These are phyloP conservation scores for Eupithecia dodoneata DNA, from an alignment of 2,888 invertebrate species.

Conservation along the genomic window DNA sequence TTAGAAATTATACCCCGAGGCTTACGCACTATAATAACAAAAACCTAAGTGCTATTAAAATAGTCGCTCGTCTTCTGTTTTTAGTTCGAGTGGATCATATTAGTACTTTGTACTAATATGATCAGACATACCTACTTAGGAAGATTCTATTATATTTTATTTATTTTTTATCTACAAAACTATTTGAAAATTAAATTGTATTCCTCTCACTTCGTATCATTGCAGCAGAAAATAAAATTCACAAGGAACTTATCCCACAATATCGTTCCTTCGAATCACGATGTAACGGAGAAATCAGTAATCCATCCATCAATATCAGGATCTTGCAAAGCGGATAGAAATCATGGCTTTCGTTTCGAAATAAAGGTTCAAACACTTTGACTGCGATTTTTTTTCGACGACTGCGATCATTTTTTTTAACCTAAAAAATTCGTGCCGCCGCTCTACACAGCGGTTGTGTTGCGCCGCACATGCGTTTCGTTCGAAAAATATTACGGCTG, in stretches of 20 bases:
- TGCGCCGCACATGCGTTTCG: too few relatives aligned
- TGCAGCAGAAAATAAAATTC: constrained; percentile 21
- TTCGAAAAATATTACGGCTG: too few relatives aligned
- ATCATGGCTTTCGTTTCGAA: background rate
- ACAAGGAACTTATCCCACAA: constrained; percentile 21
- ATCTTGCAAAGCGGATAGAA: background rate
- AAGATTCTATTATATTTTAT: background rate
- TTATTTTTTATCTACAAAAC: background rate
- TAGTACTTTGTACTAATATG: background rate
- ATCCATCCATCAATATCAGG: background rate
- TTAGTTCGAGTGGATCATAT: too few relatives aligned
- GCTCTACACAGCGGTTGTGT: too few relatives aligned
- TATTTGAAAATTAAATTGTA: constrained; percentile 1
- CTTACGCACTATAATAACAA: too few relatives aligned
- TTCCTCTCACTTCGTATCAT: constrained; percentile 16
- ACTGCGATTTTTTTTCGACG: too few relatives aligned
- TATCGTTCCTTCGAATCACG: constrained; percentile 9
- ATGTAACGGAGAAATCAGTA: background rate
- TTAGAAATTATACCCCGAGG: too few relatives aligned
- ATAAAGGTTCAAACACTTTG: too few relatives aligned
- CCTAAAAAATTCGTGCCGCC: too few relatives aligned
- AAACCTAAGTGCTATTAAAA: too few relatives aligned
- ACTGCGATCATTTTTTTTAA: too few relatives aligned
- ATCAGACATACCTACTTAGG: background rate
- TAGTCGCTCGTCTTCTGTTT: too few relatives aligned